Conservation (phyloP, 2,797 vertebrate genomes). For the Ptychobarbus kaznakovi region DNA sequence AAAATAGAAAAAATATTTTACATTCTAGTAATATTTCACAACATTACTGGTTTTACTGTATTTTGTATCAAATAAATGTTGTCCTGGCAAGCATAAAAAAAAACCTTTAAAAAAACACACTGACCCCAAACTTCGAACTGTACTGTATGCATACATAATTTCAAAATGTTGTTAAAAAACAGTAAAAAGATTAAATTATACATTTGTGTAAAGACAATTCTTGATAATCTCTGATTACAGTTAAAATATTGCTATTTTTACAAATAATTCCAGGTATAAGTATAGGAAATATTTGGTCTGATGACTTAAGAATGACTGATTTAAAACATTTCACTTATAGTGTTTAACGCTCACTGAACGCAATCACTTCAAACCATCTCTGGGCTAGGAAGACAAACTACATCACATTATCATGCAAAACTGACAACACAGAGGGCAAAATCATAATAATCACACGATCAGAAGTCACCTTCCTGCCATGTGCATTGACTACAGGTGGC, state of each 20-base stretch:
- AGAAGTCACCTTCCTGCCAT: constrained; percentile 64
- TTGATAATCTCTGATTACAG: background rate
- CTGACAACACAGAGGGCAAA: constrained; percentile 26
- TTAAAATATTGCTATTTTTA: background rate
- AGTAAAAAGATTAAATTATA: background rate
- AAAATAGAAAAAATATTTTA: too few species aligned
- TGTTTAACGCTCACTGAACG: background rate
- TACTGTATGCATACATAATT: background rate
- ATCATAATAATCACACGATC: constrained; percentile 47
- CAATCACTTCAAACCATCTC: background rate
- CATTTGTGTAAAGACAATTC: background rate
- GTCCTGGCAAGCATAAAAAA: background rate
- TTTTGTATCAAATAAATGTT: background rate
- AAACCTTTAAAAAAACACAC: background rate
- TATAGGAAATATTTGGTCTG: background rate
- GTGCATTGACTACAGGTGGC: constrained; percentile 57
- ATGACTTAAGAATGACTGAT: background rate
- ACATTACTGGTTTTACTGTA: background rate
- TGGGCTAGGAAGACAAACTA: background rate
- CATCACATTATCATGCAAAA: constrained; percentile 14
- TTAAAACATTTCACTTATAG: background rate
- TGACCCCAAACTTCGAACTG: background rate
- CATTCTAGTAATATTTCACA: too few species aligned
- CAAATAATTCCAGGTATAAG: background rate
- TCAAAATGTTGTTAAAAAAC: background rate